A percentile compares a stretch with the other conserved stretches of the same genome.
phyloP scores from a whole-genome alignment of 2,888 invertebrate genomes.

The Epinotia brunnichana region DNA sequence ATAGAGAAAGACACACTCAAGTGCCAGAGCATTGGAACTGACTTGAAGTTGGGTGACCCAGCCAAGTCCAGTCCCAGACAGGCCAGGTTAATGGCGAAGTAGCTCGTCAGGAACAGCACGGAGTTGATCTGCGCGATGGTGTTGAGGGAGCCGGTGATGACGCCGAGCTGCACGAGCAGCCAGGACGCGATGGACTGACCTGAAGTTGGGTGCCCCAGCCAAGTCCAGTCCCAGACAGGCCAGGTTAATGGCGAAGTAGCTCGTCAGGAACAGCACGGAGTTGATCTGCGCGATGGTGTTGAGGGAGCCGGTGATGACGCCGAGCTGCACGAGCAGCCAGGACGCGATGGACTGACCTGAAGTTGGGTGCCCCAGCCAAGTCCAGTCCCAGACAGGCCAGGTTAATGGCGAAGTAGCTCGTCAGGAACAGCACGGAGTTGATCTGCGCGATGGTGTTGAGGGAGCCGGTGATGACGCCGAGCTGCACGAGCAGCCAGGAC shows the following conservation, averaged over 20 bases:
- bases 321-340: too few species aligned
- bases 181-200: constrained; percentile 78
- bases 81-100: constrained; percentile 97
- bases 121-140: constrained; percentile 96
- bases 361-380: constrained; percentile 98
- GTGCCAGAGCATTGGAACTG: too few species aligned
- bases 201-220: too few species aligned
- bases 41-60: constrained; percentile 98
- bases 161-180: constrained; percentile 93
- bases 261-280: too few species aligned
- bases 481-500: constrained; percentile 92
- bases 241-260: too few species aligned
- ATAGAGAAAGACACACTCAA: too few species aligned
- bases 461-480: constrained; percentile 95
- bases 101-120: constrained; percentile 97
- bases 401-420: constrained; percentile 98
- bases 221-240: too few species aligned
- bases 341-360: too few species aligned
- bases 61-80: constrained; percentile 98
- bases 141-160: constrained; percentile 96
- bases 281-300: too few species aligned
- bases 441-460: constrained; percentile 96
- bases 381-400: constrained; percentile 97
- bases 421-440: constrained; percentile 97
- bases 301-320: too few species aligned